Evolutionary conservation across 2,797 vertebrate genomes (phyloP).

Genomic region (Cossypha niveicapilla): DNA sequence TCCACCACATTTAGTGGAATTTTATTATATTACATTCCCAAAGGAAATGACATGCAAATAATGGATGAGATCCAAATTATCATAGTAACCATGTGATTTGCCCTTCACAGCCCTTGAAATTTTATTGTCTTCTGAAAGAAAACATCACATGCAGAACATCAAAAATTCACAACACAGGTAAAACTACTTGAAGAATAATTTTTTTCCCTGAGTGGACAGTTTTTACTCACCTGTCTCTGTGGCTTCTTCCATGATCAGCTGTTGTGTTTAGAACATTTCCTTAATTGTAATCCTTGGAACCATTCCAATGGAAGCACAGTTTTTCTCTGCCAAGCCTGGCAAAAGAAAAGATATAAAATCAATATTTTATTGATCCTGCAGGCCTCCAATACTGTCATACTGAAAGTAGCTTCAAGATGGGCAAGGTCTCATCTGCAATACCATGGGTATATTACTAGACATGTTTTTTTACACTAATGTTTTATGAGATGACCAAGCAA

Average conservation of each 20-base stretch:
- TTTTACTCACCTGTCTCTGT: conserved; percentile 74
- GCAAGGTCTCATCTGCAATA: background rate
- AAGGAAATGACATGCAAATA: background rate
- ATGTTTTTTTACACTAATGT: background rate
- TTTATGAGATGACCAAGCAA: background rate
- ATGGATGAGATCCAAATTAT: background rate
- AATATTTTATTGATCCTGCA: background rate
- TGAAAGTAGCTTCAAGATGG: background rate
- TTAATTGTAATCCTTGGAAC: conserved; percentile 87
- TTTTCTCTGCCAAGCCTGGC: conserved; percentile 82
- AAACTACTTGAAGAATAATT: background rate
- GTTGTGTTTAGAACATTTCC: conserved; percentile 74
- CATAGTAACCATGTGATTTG: background rate
- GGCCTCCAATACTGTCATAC: background rate
- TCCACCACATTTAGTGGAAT: background rate
- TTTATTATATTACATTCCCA: background rate
- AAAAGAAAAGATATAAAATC: background rate
- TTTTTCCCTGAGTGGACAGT: background rate
- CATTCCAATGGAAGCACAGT: conserved; percentile 79
- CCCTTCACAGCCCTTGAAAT: background rate
- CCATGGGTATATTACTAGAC: background rate
- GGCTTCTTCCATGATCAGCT: conserved; percentile 81
- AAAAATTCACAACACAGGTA: background rate
- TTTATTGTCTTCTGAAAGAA: background rate
- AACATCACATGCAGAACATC: background rate